A percentile compares a stretch with the other conserved stretches of the same genome.
Evolutionary conservation across 1,140 invertebrate species (phyloP).

Genomic region (Aphelinus atriplicis): DNA sequence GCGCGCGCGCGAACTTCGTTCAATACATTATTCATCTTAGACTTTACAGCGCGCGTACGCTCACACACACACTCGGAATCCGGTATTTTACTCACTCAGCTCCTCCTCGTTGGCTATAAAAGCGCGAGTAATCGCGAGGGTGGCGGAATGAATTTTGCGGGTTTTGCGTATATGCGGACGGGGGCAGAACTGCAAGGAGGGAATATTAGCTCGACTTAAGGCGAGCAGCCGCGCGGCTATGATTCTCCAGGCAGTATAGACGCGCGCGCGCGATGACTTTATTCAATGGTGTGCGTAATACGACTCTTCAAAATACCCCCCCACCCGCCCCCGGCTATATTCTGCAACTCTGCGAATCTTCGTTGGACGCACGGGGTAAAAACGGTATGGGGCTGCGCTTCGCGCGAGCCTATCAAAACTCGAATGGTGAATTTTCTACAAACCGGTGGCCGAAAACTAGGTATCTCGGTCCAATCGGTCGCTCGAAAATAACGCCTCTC

Average conservation of each 20-base stretch:
- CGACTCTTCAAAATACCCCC: no score
- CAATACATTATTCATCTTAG: constrained; percentile 40
- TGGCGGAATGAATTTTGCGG: constrained; percentile 32
- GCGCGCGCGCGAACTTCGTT: constrained; percentile 48
- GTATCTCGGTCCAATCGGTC: no score
- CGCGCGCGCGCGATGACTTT: neutral
- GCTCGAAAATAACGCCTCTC: no score
- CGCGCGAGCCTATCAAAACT: no score
- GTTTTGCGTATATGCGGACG: constrained; percentile 34
- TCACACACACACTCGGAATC: neutral
- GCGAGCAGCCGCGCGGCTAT: constrained; percentile 30
- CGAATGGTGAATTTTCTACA: no score
- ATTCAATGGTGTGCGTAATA: constrained; percentile 6
- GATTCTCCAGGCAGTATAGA: constrained; percentile 36
- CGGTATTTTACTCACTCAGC: constrained; percentile 8
- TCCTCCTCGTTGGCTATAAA: constrained; percentile 26
- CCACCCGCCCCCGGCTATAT: no score
- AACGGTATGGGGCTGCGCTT: no score
- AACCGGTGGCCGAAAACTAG: no score
- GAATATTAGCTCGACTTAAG: constrained; percentile 67
- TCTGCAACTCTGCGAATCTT: no score
- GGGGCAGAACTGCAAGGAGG: constrained; percentile 36
- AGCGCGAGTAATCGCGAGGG: constrained; percentile 36
- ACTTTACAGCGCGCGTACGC: constrained; percentile 4
- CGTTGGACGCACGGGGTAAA: no score